Percentiles rank a stretch among this genome's conserved stretches.
Conservation (phyloP, 1,140 invertebrate species). For the Drosophila repletoides region DNA sequence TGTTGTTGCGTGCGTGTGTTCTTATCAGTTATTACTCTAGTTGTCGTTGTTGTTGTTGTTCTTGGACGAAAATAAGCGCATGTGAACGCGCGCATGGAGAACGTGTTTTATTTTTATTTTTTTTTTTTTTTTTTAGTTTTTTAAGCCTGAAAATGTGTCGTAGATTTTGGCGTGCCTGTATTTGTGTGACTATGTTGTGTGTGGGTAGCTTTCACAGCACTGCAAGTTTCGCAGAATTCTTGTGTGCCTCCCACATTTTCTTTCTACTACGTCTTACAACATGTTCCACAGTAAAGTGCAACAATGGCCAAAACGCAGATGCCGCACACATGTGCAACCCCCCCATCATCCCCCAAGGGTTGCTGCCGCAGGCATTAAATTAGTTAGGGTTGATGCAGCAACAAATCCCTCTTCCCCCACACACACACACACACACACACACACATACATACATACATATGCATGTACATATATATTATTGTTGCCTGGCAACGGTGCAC, state of each 20-base stretch:
- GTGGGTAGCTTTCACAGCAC: conserved; percentile 34
- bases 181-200: conserved; percentile 4
- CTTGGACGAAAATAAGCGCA: conserved; percentile 44
- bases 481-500: conserved; percentile 23
- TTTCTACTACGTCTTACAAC: conserved; percentile 10
- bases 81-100: conserved; percentile 48
- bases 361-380: neutral
- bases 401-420: neutral
- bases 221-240: conserved; percentile 15
- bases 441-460: conserved; percentile 1
- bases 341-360: too few species aligned
- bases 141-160: conserved; percentile 45
- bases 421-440: neutral
- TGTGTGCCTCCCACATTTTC: neutral
- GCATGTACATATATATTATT: neutral
- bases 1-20: conserved; percentile 30
- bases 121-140: too few species aligned
- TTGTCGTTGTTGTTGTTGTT: conserved; percentile 33
- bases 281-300: conserved; percentile 31
- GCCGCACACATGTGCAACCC: conserved; percentile 46
- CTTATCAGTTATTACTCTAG: conserved; percentile 62
- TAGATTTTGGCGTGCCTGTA: conserved; percentile 45
- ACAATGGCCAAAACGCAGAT: conserved; percentile 45
- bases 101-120: too few species aligned
- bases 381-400: conserved; percentile 13